Evolutionary conservation across 2,888 invertebrate genomes (phyloP), one percentile per base, ranked within the genome.

Genomic region (Pterostichus niger): DNA sequence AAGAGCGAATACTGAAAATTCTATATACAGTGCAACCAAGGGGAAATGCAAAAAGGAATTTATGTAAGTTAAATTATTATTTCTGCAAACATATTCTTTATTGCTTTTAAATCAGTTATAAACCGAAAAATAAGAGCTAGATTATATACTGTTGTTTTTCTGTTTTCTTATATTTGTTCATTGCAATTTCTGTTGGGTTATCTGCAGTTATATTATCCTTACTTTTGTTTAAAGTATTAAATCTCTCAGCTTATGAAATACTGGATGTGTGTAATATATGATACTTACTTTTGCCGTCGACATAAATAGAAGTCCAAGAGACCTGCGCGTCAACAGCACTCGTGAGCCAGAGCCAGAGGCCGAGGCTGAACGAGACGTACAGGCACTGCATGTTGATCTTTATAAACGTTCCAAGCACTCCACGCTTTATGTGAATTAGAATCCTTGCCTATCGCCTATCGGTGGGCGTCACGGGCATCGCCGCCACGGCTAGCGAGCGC

Each of bases 281-380:
- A 24, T 44, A 83, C 82, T 83, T 77, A 83, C 82, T 83, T 46
- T 40, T 83, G 35, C 82, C 77, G 68, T 83, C 82, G 64, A 83
- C 82, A 52, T 83, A 83, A 44, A 83, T 83, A 5, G 82, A 83
- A 6, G 82, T 83, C 82, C 82, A 83, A 33, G 82, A 76, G 24
- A 83, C 76, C 40, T 83, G 82, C 44, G 82, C 82, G 46, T 59
- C 31, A 11, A 49, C 24, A 13, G 59, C 40, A 17, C 52, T 10
- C 54, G 56, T 35, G 9, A 49, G 10, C 10, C 24, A 52, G n/a
- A 75, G 31, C 49, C 73, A 75, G 9, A 75, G 73, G 31, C 49
- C 33, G 9, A 68, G n/a, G 68, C 4, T 13, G 9, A 68, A 6
- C 15, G 68, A 44, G 13, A 68, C 15, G 44, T 7, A 68, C 44